Evolutionary conservation across 2,888 invertebrate species (phyloP).

Genomic region (Epinotia nisella): DNA sequence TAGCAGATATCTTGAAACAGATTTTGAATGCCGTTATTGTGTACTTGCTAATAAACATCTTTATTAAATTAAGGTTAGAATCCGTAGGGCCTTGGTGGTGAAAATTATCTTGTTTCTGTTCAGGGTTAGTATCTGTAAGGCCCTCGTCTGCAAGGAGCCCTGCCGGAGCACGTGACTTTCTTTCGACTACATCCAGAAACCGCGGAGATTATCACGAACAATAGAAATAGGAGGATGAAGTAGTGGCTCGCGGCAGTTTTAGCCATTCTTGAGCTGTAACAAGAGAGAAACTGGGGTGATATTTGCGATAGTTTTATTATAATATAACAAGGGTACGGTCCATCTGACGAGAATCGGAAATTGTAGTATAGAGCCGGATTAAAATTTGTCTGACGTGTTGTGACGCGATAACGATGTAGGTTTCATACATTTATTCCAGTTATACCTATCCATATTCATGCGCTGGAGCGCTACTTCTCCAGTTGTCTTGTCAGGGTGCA

Average conservation of each 20-base stretch:
- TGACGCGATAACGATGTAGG: too few relatives aligned
- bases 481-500: too few relatives aligned
- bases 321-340: too few relatives aligned
- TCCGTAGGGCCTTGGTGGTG: not conserved
- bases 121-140: constrained; percentile 58
- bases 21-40: not conserved
- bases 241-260: constrained; percentile 55
- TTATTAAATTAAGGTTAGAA: not conserved
- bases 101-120: not conserved
- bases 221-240: constrained; percentile 53
- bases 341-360: too few relatives aligned
- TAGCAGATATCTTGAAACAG: not conserved
- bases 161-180: constrained; percentile 62
- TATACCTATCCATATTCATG: too few relatives aligned
- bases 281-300: constrained; percentile 40
- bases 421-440: too few relatives aligned
- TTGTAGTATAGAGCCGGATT: too few relatives aligned
- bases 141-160: constrained; percentile 70
- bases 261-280: constrained; percentile 61
- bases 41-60: not conserved
- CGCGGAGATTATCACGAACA: constrained; percentile 59
- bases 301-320: too few relatives aligned
- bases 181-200: constrained; percentile 58
- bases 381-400: too few relatives aligned
- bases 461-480: too few relatives aligned